Evolutionary conservation across 2,888 invertebrate species (phyloP).

Genomic region (Tethea ocularis): DNA sequence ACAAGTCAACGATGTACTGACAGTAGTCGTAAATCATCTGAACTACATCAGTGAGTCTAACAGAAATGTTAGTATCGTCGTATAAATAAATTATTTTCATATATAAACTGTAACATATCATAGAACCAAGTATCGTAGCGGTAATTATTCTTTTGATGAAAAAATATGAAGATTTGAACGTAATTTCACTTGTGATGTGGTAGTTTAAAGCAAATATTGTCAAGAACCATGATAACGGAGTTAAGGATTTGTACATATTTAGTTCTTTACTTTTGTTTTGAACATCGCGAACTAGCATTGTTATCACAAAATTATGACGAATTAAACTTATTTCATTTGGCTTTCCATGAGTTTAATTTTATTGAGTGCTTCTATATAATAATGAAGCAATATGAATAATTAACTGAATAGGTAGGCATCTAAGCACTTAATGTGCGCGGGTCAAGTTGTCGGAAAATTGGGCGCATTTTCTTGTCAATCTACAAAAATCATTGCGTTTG

Average conservation of each 20-base stretch:
- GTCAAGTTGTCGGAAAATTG: no score
- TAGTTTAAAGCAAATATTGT: conserved; percentile 54
- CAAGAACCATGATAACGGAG: conserved; percentile 45
- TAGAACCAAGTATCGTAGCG: conserved; percentile 34
- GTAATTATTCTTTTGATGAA: conserved; percentile 29
- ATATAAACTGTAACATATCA: conserved; percentile 45
- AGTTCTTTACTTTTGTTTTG: conserved; percentile 18
- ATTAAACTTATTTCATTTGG: background rate
- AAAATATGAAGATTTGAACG: conserved; percentile 14
- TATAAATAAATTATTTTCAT: conserved; percentile 51
- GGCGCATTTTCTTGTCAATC: no score
- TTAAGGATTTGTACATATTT: conserved; percentile 35
- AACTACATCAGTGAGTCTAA: conserved; percentile 55
- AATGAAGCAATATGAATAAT: conserved; percentile 1
- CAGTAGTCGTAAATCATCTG: conserved; percentile 58
- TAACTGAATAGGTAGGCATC: background rate
- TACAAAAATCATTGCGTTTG: no score
- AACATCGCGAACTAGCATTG: conserved; percentile 23
- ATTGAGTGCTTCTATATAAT: background rate
- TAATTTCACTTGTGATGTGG: conserved; percentile 25
- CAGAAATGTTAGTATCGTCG: conserved; percentile 39
- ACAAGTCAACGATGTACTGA: conserved; percentile 62
- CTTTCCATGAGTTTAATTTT: background rate
- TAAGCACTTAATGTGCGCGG: no score
- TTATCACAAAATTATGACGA: conserved; percentile 6